Conservation (phyloP, 2,888 invertebrate genomes). For the Cosmorhoe ocellata region DNA sequence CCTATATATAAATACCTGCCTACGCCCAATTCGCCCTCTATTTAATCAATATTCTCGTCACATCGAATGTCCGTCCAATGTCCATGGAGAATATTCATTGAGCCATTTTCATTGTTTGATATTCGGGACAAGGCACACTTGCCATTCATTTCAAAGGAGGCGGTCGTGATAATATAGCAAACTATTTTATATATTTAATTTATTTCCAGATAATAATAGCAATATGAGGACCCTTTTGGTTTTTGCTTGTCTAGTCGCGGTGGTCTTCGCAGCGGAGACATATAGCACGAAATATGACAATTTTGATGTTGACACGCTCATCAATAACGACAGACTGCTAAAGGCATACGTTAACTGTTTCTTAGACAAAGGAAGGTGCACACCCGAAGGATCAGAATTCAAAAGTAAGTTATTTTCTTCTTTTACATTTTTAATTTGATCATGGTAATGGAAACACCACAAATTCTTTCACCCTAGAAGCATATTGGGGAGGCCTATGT, state of each 20-base stretch:
- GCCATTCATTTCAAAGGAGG: slow-evolving; percentile 37
- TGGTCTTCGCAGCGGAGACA: slow-evolving; percentile 66
- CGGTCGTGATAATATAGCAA: slow-evolving; percentile 36
- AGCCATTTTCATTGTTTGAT: slow-evolving; percentile 43
- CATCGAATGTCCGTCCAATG: slow-evolving; percentile 43
- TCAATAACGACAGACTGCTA: slow-evolving; percentile 86
- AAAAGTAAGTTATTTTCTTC: slow-evolving; percentile 82
- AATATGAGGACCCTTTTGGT: slow-evolving; percentile 64
- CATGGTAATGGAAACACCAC: too few species aligned
- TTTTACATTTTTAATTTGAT: too few species aligned
- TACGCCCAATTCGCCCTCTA: slow-evolving; percentile 4
- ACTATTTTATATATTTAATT: slow-evolving; percentile 30
- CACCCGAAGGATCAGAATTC: slow-evolving; percentile 87
- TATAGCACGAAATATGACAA: slow-evolving; percentile 88
- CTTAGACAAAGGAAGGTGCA: slow-evolving; percentile 86
- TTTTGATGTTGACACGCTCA: slow-evolving; percentile 87
- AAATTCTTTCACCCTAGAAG: too few species aligned
- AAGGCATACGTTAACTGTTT: slow-evolving; percentile 88
- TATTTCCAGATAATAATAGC: slow-evolving; percentile 43
- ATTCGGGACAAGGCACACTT: slow-evolving; percentile 44
- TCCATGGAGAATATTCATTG: slow-evolving; percentile 48
- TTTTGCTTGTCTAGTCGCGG: slow-evolving; percentile 58
- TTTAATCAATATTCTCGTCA: slow-evolving; percentile 51
- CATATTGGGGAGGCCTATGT: too few species aligned
- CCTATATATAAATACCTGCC: slow-evolving; percentile 27